Base-by-base conservation (phyloP, 1,140 invertebrate species). In the Pristionchus pacificus region DNA sequence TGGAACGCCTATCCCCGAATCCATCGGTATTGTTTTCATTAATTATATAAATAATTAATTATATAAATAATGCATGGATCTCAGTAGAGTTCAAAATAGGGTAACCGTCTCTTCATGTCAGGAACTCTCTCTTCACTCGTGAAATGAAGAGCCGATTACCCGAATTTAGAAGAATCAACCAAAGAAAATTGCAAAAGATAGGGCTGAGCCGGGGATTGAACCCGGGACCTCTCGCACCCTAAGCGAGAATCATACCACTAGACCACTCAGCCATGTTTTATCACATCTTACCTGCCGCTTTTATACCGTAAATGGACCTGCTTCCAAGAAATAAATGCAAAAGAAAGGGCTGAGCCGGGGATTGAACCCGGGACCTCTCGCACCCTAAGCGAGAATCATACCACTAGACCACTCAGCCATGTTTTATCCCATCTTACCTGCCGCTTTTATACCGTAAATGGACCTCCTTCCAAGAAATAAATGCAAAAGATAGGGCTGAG, bases 351-450 rank as follows among this genome's bases (percentile, higher is more conserved):
- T 31, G 49, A 31, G 13, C 49, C 31, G 65, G 65, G 49, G 31
- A 72, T 65, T 31, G 30, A 66, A 32, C 63, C 65, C 6, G 57
- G 70, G 2, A 72, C 65, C 33, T 65, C 55, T 3, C 65, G 59
- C 27, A 67, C 64, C 25, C 38, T 57, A 57, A 61, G 62, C 38
- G 19, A 65, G 29, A 65, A 65, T 49, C 38, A 72, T 29, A 29
- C n/a, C 10, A 15, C 65, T 30, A 33, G 65, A 1, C 32, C 65
- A 19, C 10, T 33, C 27, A 58, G 49, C 10, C 55, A 59, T 10
- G 60, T 33, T n/a, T n/a, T n/a, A n/a, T n/a, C n/a, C n/a, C n/a
- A n/a, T n/a, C n/a, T n/a, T n/a, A n/a, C n/a, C n/a, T n/a, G n/a
- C n/a, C n/a, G n/a, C n/a, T n/a, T n/a, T n/a, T n/a, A n/a, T n/a